Evolutionary conservation across 1,140 invertebrate genomes (phyloP).

Genomic region (Drosophila tropicalis): DNA sequence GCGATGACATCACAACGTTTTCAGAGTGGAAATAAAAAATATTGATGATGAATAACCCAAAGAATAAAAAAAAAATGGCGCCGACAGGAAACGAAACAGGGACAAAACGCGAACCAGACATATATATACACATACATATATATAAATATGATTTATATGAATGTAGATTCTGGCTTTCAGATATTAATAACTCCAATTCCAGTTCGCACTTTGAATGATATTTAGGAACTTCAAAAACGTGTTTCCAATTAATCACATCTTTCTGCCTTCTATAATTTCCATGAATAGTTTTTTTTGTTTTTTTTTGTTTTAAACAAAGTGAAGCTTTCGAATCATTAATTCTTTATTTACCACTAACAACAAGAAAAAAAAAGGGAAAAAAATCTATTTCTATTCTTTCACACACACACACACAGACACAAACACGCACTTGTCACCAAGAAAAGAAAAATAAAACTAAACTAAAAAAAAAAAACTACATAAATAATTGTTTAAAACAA

Average conservation of each 20-base stretch:
- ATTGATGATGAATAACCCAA: constrained; percentile 48
- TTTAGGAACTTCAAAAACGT: no score
- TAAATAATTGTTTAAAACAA: constrained; percentile 67
- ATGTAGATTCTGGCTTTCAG: no score
- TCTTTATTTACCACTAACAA: background rate
- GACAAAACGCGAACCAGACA: background rate
- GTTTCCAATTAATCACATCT: no score
- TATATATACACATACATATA: background rate
- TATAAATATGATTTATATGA: no score
- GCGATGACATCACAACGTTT: constrained; percentile 65
- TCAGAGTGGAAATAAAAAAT: constrained; percentile 1
- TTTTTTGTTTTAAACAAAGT: background rate
- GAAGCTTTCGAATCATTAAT: background rate
- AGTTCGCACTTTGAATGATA: no score
- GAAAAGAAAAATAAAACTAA: constrained; percentile 58
- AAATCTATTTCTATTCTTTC: constrained; percentile 11
- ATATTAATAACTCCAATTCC: no score
- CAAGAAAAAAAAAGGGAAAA: constrained; percentile 4
- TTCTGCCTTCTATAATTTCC: background rate
- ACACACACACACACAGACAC: constrained; percentile 28
- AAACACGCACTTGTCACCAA: constrained; percentile 58
- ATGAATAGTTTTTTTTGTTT: background rate
- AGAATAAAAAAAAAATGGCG: constrained; percentile 17
- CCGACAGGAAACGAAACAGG: background rate
- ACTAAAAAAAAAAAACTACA: constrained; percentile 48